phyloP scores from a whole-genome alignment of 2,113 vertebrate species.

The Odontesthes bonariensis region DNA sequence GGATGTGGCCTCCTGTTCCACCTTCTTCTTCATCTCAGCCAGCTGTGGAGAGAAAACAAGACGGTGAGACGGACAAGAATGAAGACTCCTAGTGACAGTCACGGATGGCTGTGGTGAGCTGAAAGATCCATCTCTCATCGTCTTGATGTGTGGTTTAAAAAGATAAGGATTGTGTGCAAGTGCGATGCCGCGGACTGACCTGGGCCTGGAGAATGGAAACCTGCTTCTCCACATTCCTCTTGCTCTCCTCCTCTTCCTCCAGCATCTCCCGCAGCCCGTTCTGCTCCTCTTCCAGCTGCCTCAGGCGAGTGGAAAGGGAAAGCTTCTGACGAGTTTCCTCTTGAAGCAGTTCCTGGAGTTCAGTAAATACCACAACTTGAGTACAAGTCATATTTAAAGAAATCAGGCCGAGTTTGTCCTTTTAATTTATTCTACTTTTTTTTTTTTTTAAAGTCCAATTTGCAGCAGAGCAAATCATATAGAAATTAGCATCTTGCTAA shows the following conservation, averaged over 20 bases:
- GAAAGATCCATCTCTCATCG: too few relatives aligned
- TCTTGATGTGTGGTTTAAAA: neutral
- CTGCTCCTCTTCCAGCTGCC: constrained; percentile 93
- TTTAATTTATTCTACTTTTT: too few relatives aligned
- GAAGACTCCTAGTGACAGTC: too few relatives aligned
- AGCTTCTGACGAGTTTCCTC: constrained; percentile 97
- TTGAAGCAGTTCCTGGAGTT: constrained; percentile 89
- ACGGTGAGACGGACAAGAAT: neutral
- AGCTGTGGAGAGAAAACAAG: constrained; percentile 74
- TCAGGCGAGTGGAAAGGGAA: constrained; percentile 87
- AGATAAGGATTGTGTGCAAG: neutral
- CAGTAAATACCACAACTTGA: neutral
- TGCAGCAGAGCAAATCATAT: too few relatives aligned
- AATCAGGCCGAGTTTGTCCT: neutral
- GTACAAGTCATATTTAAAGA: neutral
- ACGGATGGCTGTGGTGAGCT: too few relatives aligned
- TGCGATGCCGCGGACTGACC: constrained; percentile 75
- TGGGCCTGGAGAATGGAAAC: constrained; percentile 88
- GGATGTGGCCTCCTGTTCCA: constrained; percentile 87
- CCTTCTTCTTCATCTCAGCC: constrained; percentile 91
- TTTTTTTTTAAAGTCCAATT: too few relatives aligned
- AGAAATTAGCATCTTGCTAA: too few relatives aligned
- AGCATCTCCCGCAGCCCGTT: constrained; percentile 89
- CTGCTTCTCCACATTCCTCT: constrained; percentile 92
- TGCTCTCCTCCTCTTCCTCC: constrained; percentile 95